Conservation (phyloP, 2,797 vertebrate genomes). For the Momotus momota region DNA sequence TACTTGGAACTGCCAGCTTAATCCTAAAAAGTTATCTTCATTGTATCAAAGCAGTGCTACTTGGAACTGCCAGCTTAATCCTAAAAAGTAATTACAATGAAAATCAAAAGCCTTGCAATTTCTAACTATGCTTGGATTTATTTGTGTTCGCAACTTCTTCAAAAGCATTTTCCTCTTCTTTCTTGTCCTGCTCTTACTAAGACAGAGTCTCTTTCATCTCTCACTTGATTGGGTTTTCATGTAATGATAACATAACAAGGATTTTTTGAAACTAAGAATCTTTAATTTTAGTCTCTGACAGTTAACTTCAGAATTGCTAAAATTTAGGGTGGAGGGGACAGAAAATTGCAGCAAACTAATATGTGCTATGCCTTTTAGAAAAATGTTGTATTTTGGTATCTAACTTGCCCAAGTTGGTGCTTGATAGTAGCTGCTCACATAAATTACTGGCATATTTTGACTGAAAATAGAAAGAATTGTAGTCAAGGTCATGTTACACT, state of each 20-base stretch:
- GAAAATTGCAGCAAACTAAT: not conserved
- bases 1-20: too few species aligned
- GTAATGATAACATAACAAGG: not conserved
- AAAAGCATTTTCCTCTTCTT: not conserved
- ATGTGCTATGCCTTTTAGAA: not conserved
- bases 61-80: too few species aligned
- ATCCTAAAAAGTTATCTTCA: not conserved
- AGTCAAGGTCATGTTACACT: not conserved
- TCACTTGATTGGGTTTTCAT: not conserved
- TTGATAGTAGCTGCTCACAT: not conserved
- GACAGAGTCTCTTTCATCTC: not conserved
- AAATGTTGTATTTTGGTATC: accelerated
- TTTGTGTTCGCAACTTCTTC: not conserved
- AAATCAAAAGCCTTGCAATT: not conserved
- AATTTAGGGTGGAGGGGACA: not conserved
- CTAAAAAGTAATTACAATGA: not conserved
- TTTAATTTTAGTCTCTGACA: not conserved
- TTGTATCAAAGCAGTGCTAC: too few species aligned
- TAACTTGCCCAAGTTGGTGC: not conserved
- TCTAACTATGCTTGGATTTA: not conserved
- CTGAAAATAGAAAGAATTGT: not conserved
- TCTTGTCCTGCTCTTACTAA: accelerated
- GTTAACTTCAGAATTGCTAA: not conserved
- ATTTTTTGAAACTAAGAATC: not conserved
- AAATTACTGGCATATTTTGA: not conserved